phyloP scores from a whole-genome alignment of 2,888 invertebrate species.

The Drosophila infuscata region DNA sequence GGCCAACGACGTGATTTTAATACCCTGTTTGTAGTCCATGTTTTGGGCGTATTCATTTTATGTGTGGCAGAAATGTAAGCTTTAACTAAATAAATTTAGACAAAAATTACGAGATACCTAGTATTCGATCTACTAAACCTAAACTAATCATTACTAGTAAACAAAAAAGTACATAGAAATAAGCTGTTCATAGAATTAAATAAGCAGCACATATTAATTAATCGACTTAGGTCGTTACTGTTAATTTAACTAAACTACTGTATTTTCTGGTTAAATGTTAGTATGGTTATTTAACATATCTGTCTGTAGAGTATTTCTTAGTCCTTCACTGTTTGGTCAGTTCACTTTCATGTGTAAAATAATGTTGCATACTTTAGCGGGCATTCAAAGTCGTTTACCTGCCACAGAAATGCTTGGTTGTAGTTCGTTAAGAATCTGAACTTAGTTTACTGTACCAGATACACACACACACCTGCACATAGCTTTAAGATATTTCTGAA shows the following conservation, averaged over 20 bases:
- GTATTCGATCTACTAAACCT: background rate
- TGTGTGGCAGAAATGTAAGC: background rate
- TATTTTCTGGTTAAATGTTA: background rate
- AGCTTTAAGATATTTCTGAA: background rate
- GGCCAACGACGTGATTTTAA: slow-evolving; percentile 42
- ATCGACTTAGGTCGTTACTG: background rate
- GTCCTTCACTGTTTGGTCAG: background rate
- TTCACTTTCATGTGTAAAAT: slow-evolving; percentile 53
- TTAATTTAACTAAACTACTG: background rate
- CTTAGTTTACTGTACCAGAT: background rate
- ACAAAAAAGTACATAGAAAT: background rate
- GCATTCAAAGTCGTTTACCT: slow-evolving; percentile 58
- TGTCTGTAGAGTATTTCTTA: slow-evolving; percentile 2
- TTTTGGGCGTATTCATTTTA: slow-evolving; percentile 1
- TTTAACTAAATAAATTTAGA: background rate
- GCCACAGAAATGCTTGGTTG: slow-evolving; percentile 10
- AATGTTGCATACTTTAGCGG: slow-evolving; percentile 59
- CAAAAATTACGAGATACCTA: background rate
- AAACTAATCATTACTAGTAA: no score
- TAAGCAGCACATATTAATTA: background rate
- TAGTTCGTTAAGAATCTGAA: slow-evolving; percentile 16
- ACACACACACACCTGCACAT: background rate
- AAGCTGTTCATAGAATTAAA: background rate
- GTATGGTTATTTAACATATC: background rate
- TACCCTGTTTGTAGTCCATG: background rate